phyloP scores from a whole-genome alignment of 2,888 invertebrate species.

The Drosophila stalkeri region DNA sequence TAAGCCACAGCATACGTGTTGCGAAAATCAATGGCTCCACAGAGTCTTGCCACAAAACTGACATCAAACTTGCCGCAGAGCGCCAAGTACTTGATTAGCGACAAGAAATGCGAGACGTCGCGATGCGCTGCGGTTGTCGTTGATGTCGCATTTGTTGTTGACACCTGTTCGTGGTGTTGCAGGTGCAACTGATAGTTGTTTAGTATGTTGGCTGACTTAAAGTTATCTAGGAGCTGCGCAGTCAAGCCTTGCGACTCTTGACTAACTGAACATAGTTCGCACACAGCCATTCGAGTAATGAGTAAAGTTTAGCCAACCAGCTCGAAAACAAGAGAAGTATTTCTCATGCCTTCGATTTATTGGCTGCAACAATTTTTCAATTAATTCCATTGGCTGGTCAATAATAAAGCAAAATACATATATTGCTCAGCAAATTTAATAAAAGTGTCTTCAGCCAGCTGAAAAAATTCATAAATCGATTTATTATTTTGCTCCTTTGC shows the following conservation, averaged over 20 bases:
- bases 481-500: background rate
- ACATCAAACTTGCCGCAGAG: conserved; percentile 36
- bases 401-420: conserved; percentile 4
- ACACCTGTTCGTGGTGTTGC: conserved; percentile 49
- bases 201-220: conserved; percentile 22
- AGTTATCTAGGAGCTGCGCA: conserved; percentile 56
- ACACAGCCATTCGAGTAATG: conserved; percentile 45
- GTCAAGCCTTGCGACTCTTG: conserved; percentile 32
- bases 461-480: conserved; percentile 28
- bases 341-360: conserved; percentile 20
- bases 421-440: conserved; percentile 46
- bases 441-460: conserved; percentile 21
- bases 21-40: conserved; percentile 29
- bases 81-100: conserved; percentile 38
- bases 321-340: conserved; percentile 1
- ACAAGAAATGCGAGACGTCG: conserved; percentile 23
- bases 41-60: conserved; percentile 26
- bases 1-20: conserved; percentile 53
- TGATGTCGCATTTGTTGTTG: conserved; percentile 20
- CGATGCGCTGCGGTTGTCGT: background rate
- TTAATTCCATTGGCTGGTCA: conserved; percentile 32
- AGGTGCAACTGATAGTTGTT: conserved; percentile 14
- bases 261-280: conserved; percentile 9
- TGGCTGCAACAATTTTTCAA: conserved; percentile 40
- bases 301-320: conserved; percentile 45